Base-by-base conservation (phyloP, 2,797 vertebrate species). In the Aratinga solstitialis region DNA sequence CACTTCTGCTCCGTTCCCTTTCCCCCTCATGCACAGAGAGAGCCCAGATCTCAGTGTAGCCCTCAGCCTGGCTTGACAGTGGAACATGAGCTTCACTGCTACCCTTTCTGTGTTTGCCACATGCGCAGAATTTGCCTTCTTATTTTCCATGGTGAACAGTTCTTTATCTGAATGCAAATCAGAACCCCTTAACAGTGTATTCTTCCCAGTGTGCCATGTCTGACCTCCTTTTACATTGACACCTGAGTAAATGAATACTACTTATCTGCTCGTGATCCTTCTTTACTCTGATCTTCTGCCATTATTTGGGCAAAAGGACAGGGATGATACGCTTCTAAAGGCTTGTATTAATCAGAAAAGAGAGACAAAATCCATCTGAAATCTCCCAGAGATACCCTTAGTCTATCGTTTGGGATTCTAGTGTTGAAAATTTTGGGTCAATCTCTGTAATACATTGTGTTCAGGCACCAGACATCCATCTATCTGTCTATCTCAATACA, bases 401-500 rank as follows among this genome's bases (percentile, higher is more conserved):
- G 73, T 67, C 51, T 91, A 36, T 84, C 7, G 0, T 93, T 91
- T 87, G 85, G 85, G 93, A 93, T 90, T 94, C 89, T 82, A 94
- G 42, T 56, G 66, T 34, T 84, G 67, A 91, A 86, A 92, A 94
- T 85, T 91, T 94, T 91, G 94, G 77, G 86, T 96, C 89, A 94
- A 91, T 89, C 73, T 86, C 51, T 93, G 67, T 81, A 92, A 92
- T 81, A 89, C 0, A 3, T 86, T 93, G 71, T 88, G 82, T 88
- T 91, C 92, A 91, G 91, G 50, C 66, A 94, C 54, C 89, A 95
- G 54, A 72, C 77, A 94, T 93, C 65, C 79, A 85, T 91, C 89
- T 94, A 91, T 89, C 89, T 94, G 92, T 95, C 92, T 91, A 2
- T 90, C 91, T 95, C 77, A 90, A 95, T 91, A 96, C 85, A 96